A percentile compares a stretch with the other conserved stretches of the same genome.
phyloP scores from a whole-genome alignment of 2,888 invertebrate species.

The Dioctria linearis region DNA sequence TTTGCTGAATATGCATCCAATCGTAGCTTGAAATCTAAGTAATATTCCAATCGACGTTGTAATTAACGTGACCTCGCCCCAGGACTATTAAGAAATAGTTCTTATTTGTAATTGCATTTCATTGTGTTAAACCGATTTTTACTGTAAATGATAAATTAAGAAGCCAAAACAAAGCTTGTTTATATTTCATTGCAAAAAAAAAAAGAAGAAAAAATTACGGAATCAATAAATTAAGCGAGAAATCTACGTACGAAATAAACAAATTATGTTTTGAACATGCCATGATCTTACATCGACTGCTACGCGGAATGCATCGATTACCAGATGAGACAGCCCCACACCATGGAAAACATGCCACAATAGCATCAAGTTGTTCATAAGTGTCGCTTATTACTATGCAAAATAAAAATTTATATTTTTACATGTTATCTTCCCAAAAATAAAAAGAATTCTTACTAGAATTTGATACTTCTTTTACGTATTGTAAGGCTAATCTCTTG shows the following conservation, averaged over 20 bases:
- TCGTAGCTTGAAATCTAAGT: no score
- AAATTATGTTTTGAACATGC: conserved; percentile 28
- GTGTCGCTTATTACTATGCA: conserved; percentile 74
- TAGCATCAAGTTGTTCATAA: conserved; percentile 82
- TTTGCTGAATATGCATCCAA: no score
- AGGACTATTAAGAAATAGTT: no score
- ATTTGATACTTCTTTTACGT: conserved; percentile 84
- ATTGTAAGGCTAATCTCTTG: conserved; percentile 83
- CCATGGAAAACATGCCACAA: conserved; percentile 86
- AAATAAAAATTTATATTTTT: conserved; percentile 13
- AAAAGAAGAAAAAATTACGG: conserved; percentile 38
- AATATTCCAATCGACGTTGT: no score
- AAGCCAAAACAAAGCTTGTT: conserved; percentile 52
- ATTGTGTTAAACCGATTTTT: no score
- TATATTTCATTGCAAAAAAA: conserved; percentile 15
- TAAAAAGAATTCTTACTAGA: conserved; percentile 75
- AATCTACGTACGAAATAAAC: background rate
- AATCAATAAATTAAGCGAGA: background rate
- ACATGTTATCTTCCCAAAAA: background rate
- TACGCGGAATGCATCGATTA: conserved; percentile 76
- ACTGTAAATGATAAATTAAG: no score
- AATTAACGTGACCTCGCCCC: no score
- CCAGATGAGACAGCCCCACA: conserved; percentile 76
- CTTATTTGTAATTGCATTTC: no score
- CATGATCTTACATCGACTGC: conserved; percentile 76